Evolutionary conservation across 2,113 vertebrate genomes (phyloP).

Genomic region (Tachysurus fulvidraco): DNA sequence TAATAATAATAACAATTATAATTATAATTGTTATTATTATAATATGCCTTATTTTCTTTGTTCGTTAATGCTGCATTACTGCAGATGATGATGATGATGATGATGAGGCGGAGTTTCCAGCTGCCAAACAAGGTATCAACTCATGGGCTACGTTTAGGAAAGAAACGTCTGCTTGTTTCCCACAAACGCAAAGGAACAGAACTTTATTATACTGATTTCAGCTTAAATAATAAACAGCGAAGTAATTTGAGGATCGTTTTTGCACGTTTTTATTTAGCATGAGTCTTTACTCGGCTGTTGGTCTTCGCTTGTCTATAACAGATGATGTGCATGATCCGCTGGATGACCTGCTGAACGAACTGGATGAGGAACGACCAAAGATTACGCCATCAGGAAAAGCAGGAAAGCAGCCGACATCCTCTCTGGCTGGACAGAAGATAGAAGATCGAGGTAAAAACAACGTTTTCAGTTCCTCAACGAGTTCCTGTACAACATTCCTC

Average conservation of each 20-base stretch:
- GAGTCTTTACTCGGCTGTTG: background rate
- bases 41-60: background rate
- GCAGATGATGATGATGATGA: slow-evolving; percentile 56
- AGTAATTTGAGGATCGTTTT: background rate
- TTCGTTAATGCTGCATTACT: slow-evolving; percentile 46
- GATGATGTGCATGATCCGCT: slow-evolving; percentile 71
- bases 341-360: slow-evolving; percentile 73
- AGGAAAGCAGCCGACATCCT: slow-evolving; percentile 30
- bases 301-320: slow-evolving; percentile 49
- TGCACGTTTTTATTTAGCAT: background rate
- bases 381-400: slow-evolving; percentile 45
- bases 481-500: background rate
- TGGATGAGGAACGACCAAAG: slow-evolving; percentile 66
- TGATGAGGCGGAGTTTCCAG: slow-evolving; percentile 37
- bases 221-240: background rate
- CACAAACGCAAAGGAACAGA: background rate
- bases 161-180: background rate
- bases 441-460: slow-evolving; percentile 64
- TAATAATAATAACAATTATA: background rate
- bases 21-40: background rate
- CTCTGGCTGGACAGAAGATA: slow-evolving; percentile 49
- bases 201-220: background rate
- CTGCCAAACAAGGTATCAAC: slow-evolving; percentile 46
- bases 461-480: background rate
- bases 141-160: background rate